Percentiles rank a stretch among this genome's conserved stretches.
Conservation (phyloP, 2,113 vertebrate genomes). For the Saccopteryx leptura region DNA sequence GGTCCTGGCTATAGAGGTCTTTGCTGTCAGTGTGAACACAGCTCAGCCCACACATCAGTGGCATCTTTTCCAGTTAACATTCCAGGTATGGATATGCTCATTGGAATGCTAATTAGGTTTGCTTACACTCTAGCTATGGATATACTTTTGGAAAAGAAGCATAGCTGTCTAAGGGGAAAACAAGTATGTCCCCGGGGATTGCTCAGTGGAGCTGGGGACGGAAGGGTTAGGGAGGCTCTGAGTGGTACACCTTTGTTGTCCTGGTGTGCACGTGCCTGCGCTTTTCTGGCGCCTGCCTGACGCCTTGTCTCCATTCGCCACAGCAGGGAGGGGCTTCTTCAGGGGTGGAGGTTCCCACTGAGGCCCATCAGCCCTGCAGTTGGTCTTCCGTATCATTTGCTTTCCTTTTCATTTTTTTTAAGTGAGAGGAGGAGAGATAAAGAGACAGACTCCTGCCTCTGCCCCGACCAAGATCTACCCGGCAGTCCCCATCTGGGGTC, state of each 20-base stretch:
- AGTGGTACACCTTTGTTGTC: too few species aligned
- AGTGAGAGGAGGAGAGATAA: too few species aligned
- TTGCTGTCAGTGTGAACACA: background rate
- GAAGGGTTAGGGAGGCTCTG: background rate
- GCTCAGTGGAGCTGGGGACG: background rate
- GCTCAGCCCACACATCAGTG: background rate
- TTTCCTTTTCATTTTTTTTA: background rate
- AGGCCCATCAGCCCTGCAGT: background rate
- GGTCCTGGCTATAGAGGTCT: background rate
- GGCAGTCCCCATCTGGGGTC: too few species aligned
- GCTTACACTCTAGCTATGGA: background rate
- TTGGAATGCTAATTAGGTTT: background rate
- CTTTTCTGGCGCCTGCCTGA: background rate
- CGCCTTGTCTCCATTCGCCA: too few species aligned
- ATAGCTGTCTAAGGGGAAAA: background rate
- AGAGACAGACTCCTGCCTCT: too few species aligned
- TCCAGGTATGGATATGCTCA: background rate
- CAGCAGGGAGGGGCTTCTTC: background rate
- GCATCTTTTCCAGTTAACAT: background rate
- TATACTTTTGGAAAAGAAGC: background rate
- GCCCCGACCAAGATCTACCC: too few species aligned
- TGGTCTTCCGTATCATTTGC: background rate
- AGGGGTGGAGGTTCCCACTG: background rate
- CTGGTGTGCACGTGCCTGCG: fast-evolving
- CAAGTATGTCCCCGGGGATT: background rate